Evolutionary conservation across 2,797 vertebrate genomes (phyloP).

Genomic region (Sciurus carolinensis): DNA sequence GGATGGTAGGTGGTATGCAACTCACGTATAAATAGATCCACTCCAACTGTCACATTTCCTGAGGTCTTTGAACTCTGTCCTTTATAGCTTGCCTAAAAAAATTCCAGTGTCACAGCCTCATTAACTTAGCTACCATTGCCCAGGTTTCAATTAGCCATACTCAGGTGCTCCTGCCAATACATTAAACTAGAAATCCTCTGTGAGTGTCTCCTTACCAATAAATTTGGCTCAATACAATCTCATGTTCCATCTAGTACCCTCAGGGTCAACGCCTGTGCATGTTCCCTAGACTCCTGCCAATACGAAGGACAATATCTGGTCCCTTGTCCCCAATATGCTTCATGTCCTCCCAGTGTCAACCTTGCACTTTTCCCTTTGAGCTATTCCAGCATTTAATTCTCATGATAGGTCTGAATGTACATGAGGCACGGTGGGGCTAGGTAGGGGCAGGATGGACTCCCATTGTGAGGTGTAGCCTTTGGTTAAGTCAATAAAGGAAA

Average conservation of each 20-base stretch:
- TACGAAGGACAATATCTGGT: neutral
- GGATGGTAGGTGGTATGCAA: neutral
- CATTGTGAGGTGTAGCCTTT: neutral
- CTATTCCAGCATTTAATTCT: neutral
- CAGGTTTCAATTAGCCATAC: neutral
- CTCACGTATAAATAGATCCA: neutral
- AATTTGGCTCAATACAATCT: neutral
- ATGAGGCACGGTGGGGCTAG: neutral
- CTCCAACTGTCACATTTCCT: neutral
- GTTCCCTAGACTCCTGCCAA: neutral
- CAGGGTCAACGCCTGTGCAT: neutral
- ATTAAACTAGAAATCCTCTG: neutral
- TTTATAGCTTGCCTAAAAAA: neutral
- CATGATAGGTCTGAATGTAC: neutral
- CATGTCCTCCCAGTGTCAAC: neutral
- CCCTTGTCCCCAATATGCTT: neutral
- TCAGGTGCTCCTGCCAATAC: neutral
- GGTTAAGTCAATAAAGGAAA: neutral
- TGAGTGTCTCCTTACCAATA: neutral
- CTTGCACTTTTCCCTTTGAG: neutral
- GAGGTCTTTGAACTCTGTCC: neutral
- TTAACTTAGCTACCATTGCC: neutral
- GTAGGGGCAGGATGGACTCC: neutral
- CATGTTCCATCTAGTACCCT: neutral
- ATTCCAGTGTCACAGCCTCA: neutral